phyloP scores from a whole-genome alignment of 2,888 invertebrate genomes.

The Allygus modestus region DNA sequence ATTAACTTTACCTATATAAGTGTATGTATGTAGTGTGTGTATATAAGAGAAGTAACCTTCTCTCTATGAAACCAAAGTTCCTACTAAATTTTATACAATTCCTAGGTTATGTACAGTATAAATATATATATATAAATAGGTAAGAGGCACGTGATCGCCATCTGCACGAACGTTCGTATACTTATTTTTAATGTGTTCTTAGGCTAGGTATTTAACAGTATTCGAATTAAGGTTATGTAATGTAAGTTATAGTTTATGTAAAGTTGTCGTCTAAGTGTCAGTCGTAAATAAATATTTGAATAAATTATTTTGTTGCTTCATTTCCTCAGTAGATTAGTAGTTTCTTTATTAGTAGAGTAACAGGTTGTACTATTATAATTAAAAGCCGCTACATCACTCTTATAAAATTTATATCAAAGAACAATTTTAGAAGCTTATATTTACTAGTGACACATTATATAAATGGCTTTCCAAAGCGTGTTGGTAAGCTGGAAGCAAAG shows the following conservation, averaged over 20 bases:
- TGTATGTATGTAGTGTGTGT: constrained; percentile 60
- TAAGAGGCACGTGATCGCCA: constrained; percentile 53
- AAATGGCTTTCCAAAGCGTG: too few relatives aligned
- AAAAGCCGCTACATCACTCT: too few relatives aligned
- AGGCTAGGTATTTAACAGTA: constrained; percentile 59
- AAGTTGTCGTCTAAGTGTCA: constrained; percentile 59
- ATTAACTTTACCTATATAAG: constrained; percentile 55
- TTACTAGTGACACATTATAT: too few relatives aligned
- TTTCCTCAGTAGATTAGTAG: not conserved
- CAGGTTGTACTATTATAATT: too few relatives aligned
- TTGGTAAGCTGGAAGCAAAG: too few relatives aligned
- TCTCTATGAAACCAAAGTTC: constrained; percentile 63
- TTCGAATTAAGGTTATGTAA: constrained; percentile 58
- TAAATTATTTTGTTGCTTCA: constrained; percentile 29
- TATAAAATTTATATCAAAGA: too few relatives aligned
- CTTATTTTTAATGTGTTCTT: constrained; percentile 64
- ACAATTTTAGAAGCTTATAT: too few relatives aligned
- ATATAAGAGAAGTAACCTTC: constrained; percentile 60
- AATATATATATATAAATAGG: constrained; percentile 60
- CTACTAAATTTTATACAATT: constrained; percentile 64
- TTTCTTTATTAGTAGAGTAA: too few relatives aligned
- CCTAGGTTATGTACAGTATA: constrained; percentile 62
- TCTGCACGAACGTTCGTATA: constrained; percentile 59
- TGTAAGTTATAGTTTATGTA: constrained; percentile 60
- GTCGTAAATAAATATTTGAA: constrained; percentile 58